These are phyloP conservation scores for Gobionotothen gibberifrons DNA, from an alignment of 2,797 vertebrate species.

Conservation along the genomic window DNA sequence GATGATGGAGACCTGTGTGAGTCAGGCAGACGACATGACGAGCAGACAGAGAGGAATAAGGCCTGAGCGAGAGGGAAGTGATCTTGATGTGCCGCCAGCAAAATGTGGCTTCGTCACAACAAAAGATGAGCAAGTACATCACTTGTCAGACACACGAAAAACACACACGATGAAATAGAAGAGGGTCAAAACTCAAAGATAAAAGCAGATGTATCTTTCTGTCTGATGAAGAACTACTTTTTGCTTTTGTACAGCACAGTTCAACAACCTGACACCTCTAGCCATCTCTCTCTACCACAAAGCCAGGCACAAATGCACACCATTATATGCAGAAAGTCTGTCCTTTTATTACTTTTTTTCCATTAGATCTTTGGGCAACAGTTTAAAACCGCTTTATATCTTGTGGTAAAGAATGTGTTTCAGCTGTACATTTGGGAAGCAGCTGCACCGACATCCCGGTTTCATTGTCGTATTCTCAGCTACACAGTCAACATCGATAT, in stretches of 20 bases:
- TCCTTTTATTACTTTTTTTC: slow-evolving; percentile 5
- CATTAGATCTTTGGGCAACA: slow-evolving; percentile 23
- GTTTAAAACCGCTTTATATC: slow-evolving; percentile 28
- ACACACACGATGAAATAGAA: slow-evolving; percentile 10
- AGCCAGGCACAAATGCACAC: slow-evolving; percentile 1
- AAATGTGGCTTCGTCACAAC: slow-evolving; percentile 60
- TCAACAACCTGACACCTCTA: slow-evolving; percentile 1
- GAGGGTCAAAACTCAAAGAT: slow-evolving; percentile 30
- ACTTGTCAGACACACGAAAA: slow-evolving; percentile 54
- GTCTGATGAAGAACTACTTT: background rate
- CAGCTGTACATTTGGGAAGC: slow-evolving; percentile 32
- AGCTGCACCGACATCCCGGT: slow-evolving; percentile 9
- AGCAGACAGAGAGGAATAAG: slow-evolving; percentile 56
- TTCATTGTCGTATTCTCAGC: slow-evolving; percentile 3
- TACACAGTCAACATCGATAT: background rate
- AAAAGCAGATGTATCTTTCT: slow-evolving; percentile 1
- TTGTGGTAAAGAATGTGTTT: slow-evolving; percentile 7
- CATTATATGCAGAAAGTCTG: slow-evolving; percentile 1
- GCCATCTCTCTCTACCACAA: background rate
- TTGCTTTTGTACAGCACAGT: slow-evolving; percentile 1
- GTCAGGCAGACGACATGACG: slow-evolving; percentile 63
- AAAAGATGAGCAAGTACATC: slow-evolving; percentile 38
- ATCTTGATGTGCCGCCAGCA: slow-evolving; percentile 76
- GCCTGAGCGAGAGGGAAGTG: slow-evolving; percentile 48
- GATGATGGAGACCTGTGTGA: slow-evolving; percentile 72